Percentiles rank a stretch among this genome's conserved stretches.
These are phyloP conservation scores for Nestor notabilis DNA, from an alignment of 2,113 vertebrate genomes.

Conservation along the genomic window DNA sequence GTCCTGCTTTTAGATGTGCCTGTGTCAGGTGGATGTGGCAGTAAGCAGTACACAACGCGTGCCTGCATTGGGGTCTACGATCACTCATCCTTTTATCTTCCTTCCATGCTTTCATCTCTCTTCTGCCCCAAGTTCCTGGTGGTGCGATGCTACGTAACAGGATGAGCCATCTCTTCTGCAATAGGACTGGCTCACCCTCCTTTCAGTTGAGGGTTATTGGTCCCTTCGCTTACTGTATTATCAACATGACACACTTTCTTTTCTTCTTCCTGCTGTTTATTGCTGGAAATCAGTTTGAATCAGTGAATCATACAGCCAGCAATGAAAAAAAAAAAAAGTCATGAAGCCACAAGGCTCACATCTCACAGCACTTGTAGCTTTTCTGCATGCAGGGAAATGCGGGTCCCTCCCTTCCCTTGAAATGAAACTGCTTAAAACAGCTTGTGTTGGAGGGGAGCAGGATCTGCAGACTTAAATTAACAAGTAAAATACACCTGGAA, in stretches of 20 bases:
- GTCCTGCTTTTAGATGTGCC: background rate
- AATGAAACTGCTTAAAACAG: background rate
- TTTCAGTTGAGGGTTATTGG: background rate
- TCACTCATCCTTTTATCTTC: background rate
- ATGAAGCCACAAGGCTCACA: background rate
- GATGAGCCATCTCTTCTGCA: conserved; percentile 2
- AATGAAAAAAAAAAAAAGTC: conserved; percentile 7
- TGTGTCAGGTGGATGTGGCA: background rate
- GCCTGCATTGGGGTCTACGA: background rate
- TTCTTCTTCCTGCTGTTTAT: background rate
- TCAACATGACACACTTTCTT: background rate
- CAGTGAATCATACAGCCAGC: conserved; percentile 10
- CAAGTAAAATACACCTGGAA: background rate
- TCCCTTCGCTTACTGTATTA: background rate
- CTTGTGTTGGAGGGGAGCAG: rapidly evolving
- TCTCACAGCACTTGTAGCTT: background rate
- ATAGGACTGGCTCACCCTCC: background rate
- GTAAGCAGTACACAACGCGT: background rate
- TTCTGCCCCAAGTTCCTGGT: background rate
- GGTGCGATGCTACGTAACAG: background rate
- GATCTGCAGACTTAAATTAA: background rate
- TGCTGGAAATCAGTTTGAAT: conserved; percentile 36
- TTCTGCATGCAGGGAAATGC: background rate
- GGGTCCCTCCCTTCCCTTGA: background rate
- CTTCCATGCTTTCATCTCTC: background rate